These are phyloP conservation scores for Drosophila suzukii DNA, from an alignment of 1,140 invertebrate genomes.

Conservation along the genomic window DNA sequence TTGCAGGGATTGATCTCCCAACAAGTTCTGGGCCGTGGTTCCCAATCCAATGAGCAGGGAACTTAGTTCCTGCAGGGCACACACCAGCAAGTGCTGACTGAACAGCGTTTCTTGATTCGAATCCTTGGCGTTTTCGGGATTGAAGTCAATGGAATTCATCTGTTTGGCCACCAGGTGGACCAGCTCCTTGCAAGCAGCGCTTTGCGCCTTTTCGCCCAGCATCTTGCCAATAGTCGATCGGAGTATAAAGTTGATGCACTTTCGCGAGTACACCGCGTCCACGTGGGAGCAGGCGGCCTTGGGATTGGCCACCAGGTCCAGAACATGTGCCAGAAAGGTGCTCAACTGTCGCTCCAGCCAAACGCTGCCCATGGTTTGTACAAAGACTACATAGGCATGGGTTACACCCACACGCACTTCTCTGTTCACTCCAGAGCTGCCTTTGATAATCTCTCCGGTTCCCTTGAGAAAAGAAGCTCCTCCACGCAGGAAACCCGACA, in stretches of 20 bases:
- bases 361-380: constrained; percentile 95
- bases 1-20: constrained; percentile 93
- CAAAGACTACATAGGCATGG: constrained; percentile 96
- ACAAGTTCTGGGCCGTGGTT: constrained; percentile 94
- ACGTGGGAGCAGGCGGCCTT: constrained; percentile 97
- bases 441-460: constrained; percentile 98
- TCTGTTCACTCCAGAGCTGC: constrained; percentile 94
- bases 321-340: constrained; percentile 93
- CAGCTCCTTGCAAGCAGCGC: constrained; percentile 97
- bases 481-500: constrained; percentile 97
- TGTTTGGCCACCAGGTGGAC: constrained; percentile 96
- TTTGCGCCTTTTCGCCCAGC: constrained; percentile 98
- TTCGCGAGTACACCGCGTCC: constrained; percentile 98
- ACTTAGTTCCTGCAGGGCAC: constrained; percentile 96
- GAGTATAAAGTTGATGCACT: constrained; percentile 98
- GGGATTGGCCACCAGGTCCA: constrained; percentile 96
- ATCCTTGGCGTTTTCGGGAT: constrained; percentile 95
- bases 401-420: constrained; percentile 98
- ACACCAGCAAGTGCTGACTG: constrained; percentile 97
- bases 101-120: constrained; percentile 95
- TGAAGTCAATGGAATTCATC: constrained; percentile 97
- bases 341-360: constrained; percentile 98
- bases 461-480: constrained; percentile 98
- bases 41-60: constrained; percentile 93
- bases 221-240: constrained; percentile 95